Evolutionary conservation across 2,797 vertebrate species (phyloP).

Genomic region (Diplodus sargus): DNA sequence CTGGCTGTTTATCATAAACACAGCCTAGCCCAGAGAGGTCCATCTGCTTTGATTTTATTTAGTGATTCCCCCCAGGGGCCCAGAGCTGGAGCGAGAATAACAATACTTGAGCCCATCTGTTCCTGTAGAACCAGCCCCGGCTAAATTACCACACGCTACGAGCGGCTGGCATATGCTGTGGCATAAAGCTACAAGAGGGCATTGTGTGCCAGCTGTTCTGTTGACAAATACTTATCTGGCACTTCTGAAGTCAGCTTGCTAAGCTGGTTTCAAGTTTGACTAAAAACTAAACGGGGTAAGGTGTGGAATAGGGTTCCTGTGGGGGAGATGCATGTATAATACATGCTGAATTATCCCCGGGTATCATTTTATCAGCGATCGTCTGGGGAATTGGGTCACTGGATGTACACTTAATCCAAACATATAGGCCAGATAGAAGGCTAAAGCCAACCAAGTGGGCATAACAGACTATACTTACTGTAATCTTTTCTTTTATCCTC

Average conservation of each 20-base stretch:
- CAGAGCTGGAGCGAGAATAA: slow-evolving; percentile 93
- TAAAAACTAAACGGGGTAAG: slow-evolving; percentile 78
- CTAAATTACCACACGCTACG: slow-evolving; percentile 96
- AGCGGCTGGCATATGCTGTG: slow-evolving; percentile 96
- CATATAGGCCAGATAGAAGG: slow-evolving; percentile 64
- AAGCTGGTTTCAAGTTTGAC: slow-evolving; percentile 88
- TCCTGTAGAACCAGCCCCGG: slow-evolving; percentile 90
- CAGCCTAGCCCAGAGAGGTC: slow-evolving; percentile 91
- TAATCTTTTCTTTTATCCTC: slow-evolving; percentile 64
- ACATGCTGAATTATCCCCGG: slow-evolving; percentile 68
- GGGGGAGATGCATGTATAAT: slow-evolving; percentile 64
- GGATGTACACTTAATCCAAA: slow-evolving; percentile 71
- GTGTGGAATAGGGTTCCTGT: slow-evolving; percentile 64
- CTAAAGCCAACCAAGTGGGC: slow-evolving; percentile 57
- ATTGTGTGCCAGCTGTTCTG: slow-evolving; percentile 97
- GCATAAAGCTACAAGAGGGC: slow-evolving; percentile 97
- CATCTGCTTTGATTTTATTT: slow-evolving; percentile 99
- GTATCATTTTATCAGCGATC: slow-evolving; percentile 69
- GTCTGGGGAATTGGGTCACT: slow-evolving; percentile 76
- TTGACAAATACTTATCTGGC: slow-evolving; percentile 96
- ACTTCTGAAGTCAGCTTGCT: slow-evolving; percentile 93
- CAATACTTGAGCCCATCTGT: slow-evolving; percentile 97
- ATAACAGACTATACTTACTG: slow-evolving; percentile 59
- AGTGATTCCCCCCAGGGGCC: slow-evolving; percentile 92
- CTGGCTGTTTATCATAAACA: slow-evolving; percentile 92